Evolutionary conservation across 2,113 vertebrate species (phyloP).

Genomic region (Tiliqua scincoides): DNA sequence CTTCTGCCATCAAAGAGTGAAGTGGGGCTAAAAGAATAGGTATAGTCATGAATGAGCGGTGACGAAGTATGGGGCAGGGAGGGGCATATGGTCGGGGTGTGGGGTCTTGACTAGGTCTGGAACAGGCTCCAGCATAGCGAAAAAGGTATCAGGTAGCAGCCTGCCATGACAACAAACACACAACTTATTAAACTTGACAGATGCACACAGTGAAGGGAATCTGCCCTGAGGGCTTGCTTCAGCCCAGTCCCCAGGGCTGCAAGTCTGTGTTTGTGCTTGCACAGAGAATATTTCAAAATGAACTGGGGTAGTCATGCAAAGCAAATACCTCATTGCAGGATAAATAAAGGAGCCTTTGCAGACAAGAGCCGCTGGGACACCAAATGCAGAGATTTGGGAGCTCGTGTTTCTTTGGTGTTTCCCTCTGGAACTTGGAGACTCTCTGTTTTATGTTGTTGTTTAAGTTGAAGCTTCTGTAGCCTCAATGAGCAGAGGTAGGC

Average conservation of each 20-base stretch:
- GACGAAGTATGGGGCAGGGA: too few relatives aligned
- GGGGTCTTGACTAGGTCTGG: too few relatives aligned
- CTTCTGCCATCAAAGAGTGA: neutral
- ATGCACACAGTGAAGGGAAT: neutral
- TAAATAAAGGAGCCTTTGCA: neutral
- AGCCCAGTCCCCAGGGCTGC: neutral
- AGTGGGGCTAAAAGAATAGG: neutral
- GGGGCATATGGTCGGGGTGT: too few relatives aligned
- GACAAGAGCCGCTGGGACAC: neutral
- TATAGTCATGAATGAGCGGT: neutral
- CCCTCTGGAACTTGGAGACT: neutral
- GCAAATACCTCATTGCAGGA: neutral
- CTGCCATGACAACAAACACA: neutral
- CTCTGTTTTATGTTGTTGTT: neutral
- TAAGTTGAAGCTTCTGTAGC: accelerated
- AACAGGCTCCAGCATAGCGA: neutral
- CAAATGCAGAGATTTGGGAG: neutral
- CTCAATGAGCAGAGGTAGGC: neutral
- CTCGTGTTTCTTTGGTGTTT: neutral
- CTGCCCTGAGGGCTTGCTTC: neutral
- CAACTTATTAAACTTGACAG: neutral
- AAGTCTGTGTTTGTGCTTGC: neutral
- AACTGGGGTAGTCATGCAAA: neutral
- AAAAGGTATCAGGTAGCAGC: neutral
- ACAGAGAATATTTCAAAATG: neutral